Percentiles rank a stretch among this genome's conserved stretches.
phyloP scores from a whole-genome alignment of 2,797 vertebrate genomes.

The Chaenodraco wilsoni region DNA sequence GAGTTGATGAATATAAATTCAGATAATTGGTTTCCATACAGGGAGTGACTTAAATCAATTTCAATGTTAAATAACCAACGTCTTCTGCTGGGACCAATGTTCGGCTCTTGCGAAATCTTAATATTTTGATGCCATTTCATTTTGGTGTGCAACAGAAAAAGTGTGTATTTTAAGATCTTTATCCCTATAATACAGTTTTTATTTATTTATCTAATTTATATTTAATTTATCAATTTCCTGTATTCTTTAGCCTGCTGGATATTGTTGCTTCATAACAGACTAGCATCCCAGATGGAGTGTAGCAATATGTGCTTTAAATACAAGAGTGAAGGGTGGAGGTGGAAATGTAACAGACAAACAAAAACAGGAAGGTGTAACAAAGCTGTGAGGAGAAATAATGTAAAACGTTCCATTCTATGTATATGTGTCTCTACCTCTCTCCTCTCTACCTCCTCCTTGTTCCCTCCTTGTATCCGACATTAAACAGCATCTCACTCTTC shows the following conservation, averaged over 20 bases:
- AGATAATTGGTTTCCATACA: neutral
- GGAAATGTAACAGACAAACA: neutral
- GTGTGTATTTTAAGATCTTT: neutral
- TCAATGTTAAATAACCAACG: neutral
- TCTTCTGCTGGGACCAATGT: neutral
- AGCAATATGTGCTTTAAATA: neutral
- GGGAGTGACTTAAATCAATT: neutral
- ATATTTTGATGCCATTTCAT: neutral
- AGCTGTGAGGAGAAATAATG: conserved; percentile 17
- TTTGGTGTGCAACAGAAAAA: neutral
- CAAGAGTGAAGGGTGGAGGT: neutral
- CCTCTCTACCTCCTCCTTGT: conserved; percentile 52
- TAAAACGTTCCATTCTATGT: conserved; percentile 61
- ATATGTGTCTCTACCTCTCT: conserved; percentile 72
- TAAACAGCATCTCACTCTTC: conserved; percentile 99
- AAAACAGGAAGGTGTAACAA: conserved; percentile 1
- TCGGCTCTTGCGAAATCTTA: neutral
- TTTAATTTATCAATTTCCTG: neutral
- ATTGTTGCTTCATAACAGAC: neutral
- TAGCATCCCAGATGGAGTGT: neutral
- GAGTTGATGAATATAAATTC: neutral
- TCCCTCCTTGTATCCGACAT: conserved; percentile 84
- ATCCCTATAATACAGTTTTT: neutral
- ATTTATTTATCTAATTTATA: neutral
- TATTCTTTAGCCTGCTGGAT: neutral